Conservation (phyloP, 2,113 vertebrate genomes). For the Pogona vitticeps region DNA sequence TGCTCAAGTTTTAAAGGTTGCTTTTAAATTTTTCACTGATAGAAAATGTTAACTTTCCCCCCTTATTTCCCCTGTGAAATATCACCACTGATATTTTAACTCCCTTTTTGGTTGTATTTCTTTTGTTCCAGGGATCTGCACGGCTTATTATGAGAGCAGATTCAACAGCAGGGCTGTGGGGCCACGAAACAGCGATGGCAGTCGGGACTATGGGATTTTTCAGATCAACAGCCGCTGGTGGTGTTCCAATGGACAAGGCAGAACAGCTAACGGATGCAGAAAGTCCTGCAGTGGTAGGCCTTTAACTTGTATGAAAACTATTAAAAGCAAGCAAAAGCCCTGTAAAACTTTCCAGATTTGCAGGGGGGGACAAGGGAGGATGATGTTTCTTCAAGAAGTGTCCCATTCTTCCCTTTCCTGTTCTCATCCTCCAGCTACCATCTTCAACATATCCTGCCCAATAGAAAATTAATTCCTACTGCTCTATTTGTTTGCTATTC, state of each 20-base stretch:
- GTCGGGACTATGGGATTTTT: slow-evolving; percentile 1
- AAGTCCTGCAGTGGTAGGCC: not conserved
- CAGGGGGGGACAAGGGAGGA: too few species aligned
- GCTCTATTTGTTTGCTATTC: too few species aligned
- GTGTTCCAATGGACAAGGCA: not conserved
- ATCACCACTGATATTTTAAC: too few species aligned
- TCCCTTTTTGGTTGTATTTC: too few species aligned
- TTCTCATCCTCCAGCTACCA: not conserved
- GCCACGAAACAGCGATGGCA: not conserved
- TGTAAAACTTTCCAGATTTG: not conserved
- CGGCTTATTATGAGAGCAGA: not conserved
- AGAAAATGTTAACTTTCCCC: too few species aligned
- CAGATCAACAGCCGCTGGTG: slow-evolving; percentile 12
- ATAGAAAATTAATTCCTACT: not conserved
- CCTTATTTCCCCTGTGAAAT: too few species aligned
- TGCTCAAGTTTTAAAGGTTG: too few species aligned
- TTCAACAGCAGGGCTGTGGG: not conserved
- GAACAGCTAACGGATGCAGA: not conserved
- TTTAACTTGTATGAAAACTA: too few species aligned
- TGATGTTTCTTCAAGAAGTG: not conserved
- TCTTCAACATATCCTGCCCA: too few species aligned
- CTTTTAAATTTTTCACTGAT: too few species aligned
- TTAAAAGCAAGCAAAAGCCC: too few species aligned
- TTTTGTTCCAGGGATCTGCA: not conserved
- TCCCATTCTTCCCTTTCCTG: too few species aligned